A percentile compares a stretch with the other conserved stretches of the same genome.
Conservation (phyloP, 2,797 vertebrate genomes). For the Craterocephalus amniculus region DNA sequence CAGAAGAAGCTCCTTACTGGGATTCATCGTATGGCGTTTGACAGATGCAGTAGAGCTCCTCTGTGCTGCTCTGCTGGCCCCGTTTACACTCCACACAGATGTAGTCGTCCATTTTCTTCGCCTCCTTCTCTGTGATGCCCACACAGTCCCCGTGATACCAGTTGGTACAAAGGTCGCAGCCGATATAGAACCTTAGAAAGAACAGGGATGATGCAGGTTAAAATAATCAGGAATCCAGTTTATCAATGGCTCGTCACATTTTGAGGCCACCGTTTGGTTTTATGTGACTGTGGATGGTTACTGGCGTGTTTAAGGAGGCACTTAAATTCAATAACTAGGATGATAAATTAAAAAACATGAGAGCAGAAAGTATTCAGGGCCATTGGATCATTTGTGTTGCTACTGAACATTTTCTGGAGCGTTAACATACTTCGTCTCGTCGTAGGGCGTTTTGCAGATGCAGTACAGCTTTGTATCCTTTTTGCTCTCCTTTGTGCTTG, state of each 20-base stretch:
- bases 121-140: conserved; percentile 98
- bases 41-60: conserved; percentile 99
- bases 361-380: neutral
- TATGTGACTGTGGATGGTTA: too few species aligned
- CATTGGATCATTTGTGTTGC: neutral
- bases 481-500: conserved; percentile 92
- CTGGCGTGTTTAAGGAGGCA: neutral
- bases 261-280: neutral
- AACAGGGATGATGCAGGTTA: neutral
- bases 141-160: conserved; percentile 99
- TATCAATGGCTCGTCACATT: neutral
- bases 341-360: neutral
- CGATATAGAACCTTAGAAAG: conserved; percentile 91
- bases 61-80: conserved; percentile 94
- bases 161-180: conserved; percentile 98
- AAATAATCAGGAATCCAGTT: neutral
- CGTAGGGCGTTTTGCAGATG: conserved; percentile 97
- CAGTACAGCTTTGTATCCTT: conserved; percentile 98
- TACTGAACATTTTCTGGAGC: neutral
- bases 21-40: conserved; percentile 98
- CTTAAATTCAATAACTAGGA: neutral
- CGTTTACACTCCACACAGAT: conserved; percentile 98
- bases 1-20: conserved; percentile 88
- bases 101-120: conserved; percentile 99
- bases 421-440: conserved; percentile 92